Base-by-base conservation (phyloP, 2,888 invertebrate genomes). In the Anagyrus pseudococci region DNA sequence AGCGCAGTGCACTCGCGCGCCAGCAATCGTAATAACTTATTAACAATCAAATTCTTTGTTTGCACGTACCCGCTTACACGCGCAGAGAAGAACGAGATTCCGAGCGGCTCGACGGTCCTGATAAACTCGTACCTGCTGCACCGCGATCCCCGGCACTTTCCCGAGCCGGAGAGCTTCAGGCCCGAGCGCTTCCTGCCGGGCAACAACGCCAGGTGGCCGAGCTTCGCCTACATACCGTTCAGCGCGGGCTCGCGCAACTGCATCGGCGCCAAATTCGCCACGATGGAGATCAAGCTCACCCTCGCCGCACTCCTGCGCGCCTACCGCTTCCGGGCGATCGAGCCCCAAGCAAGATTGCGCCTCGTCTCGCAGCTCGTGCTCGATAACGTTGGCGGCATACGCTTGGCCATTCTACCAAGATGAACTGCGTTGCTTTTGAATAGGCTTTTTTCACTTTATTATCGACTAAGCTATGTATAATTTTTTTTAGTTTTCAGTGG, bases 181-280 rank as follows among this genome's bases (percentile, higher is more conserved):
- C 86, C 86, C 0, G 84, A 85, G 62, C 76, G 86, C 33, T 86
- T 86, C 69, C 69, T 82, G 7, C 77, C 82, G 0, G 81, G 81
- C 13, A n/a, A n/a, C n/a, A 77, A 76, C 6, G 70, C 70, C 1
- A 74, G 72, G 6, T 70, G 81, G 29, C 82, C 84, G 25, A 74
- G 76, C 6, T 83, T 76, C 58, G 71, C 81, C 1, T 83, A 76
- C 68, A 74, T 83, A 1, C 83, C 83, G 0, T 83, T 83, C 59
- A 83, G 82, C 25, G 83, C 82, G 0, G 83, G 83, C n/a, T 80
- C 81, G 0, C 73, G 82, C 4, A 81, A 81, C 54, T 81, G 81
- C 54, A 80, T 81, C 8, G 81, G 81, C 57, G 74, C 71, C 68
- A 81, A 74, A 63, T 82, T 81, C 43, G 83, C 81, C 1, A 74